phyloP scores from a whole-genome alignment of 2,113 vertebrate species.

The Saguinus midas region DNA sequence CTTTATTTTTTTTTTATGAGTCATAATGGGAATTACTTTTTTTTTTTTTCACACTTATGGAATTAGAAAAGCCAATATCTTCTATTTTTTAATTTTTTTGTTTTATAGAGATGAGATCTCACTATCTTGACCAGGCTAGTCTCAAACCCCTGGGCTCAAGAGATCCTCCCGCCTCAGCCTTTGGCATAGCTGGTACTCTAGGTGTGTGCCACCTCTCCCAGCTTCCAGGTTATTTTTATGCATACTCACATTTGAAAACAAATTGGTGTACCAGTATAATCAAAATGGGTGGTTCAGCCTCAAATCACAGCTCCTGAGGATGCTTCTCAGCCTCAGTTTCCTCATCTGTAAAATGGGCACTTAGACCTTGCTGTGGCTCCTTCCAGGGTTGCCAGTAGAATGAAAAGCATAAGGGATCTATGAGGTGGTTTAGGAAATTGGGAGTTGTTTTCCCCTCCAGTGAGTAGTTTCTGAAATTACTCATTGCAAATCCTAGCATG shows the following conservation, averaged over 20 bases:
- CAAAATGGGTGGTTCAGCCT: neutral
- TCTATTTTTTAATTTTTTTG: too few relatives aligned
- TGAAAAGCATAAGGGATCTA: neutral
- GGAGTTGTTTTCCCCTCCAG: neutral
- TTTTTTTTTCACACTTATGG: neutral
- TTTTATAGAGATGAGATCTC: too few relatives aligned
- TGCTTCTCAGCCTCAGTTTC: neutral
- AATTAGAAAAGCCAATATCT: too few relatives aligned
- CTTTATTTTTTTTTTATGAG: too few relatives aligned
- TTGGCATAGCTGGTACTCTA: too few relatives aligned
- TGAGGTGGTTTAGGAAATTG: neutral
- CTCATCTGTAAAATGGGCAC: neutral
- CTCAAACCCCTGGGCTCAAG: too few relatives aligned
- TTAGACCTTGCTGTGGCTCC: neutral
- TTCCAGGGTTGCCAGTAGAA: neutral
- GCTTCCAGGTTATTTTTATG: neutral
- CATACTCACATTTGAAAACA: conserved; percentile 20
- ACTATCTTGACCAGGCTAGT: too few relatives aligned
- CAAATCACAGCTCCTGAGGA: neutral
- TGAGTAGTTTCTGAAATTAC: conserved; percentile 39
- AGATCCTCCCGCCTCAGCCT: too few relatives aligned
- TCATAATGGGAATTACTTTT: too few relatives aligned
- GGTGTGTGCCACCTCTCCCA: too few relatives aligned
- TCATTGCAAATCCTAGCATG: conserved; percentile 8
- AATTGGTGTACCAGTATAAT: neutral